Base-by-base conservation (phyloP, 2,888 invertebrate species). In the Busseola fusca region DNA sequence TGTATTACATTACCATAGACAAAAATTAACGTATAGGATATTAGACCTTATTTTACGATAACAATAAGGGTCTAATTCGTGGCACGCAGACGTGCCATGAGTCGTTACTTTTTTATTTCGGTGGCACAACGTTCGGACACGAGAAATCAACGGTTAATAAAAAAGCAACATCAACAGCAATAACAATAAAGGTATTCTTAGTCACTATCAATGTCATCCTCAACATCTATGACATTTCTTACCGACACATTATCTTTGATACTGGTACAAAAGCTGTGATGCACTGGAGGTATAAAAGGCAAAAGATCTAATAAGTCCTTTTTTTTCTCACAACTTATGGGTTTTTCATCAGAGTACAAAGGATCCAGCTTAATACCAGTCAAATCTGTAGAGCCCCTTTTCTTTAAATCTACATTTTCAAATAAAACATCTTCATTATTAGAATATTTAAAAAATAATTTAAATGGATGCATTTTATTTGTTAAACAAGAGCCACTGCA, bases 381-480 rank as follows among this genome's bases (percentile, higher is more conserved):
- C 56, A 69, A 67, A 64, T 64, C 42, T 63, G 63, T 60, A 60
- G 71, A 72, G 54, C 64, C 69, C 56, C 75, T 72, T 82, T 82
- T 82, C 67, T 79, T 80, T 64, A 64, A 52, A 63, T 77, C 67
- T 14, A 78, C 76, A 59, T 69, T 59, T 74, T 64, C 54, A 64
- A 81, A 80, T 45, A 80, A 69, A 37, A 77, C 80, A 30, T 74
- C 74, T 58, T 40, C 30, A 80, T 77, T 37, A 54, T 54, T 64
- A 52, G 64, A 64, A 63, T 80, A 74, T 68, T 81, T 78, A 68
- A 80, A 81, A 70, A 74, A 81, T 30, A 77, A 48, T 40, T 25
- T 60, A 58, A 75, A 78, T 72, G 62, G 71, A 68, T 60, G 59
- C 59, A 60, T 60, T 42, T 60, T 60, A 25, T 42, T 60, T n/a